Base-by-base conservation (phyloP, 2,113 vertebrate genomes). In the Cryptomyrus ogoouensis region DNA sequence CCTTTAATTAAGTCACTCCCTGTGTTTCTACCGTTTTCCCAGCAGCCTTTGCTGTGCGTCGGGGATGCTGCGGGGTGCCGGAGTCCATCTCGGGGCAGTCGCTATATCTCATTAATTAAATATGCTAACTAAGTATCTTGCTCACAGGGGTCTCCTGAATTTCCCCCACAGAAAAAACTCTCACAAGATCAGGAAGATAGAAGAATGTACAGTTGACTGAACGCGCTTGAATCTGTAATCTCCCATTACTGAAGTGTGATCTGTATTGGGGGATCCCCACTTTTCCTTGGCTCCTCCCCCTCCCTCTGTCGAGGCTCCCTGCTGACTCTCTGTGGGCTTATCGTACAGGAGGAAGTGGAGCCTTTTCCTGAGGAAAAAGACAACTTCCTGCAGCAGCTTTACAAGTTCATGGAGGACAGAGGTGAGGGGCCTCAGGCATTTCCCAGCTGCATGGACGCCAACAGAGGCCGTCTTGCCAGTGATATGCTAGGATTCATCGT, bases 331-430 rank as follows among this genome's bases (percentile, higher is more conserved):
- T 42, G 35, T n/a, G 47, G 19, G 15, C 49, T 35, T 35, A 80
- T 3, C 27, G 42, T 92, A 80, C 94, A 99, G 98, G 98, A 99
- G 95, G 98, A 99, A 95, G 96, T 98, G 94, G 98, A 99, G 90
- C 98, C 97, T 0, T 99, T 98, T 95, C 98, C 98, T 24, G 98
- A 98, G 93, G 98, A 99, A 94, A 95, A 97, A 91, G 98, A 99
- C 91, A 99, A 96, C 93, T 99, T 99, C 90, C 96, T 99, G 87
- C 98, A 99, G 92, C 98, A 99, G 21, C 95, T 99, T 5, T 99
- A 99, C 94, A 99, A 99, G 94, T 99, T 99, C 93, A 99, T 99
- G 98, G 98, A 99, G 93, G 98, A 99, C 92, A 95, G 98, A 97
- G 98, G 98, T 99, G 91, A 94, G 93, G 0, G 3, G 2, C 56